phyloP scores from a whole-genome alignment of 1,140 invertebrate species.

The Drosophila ambigua region DNA sequence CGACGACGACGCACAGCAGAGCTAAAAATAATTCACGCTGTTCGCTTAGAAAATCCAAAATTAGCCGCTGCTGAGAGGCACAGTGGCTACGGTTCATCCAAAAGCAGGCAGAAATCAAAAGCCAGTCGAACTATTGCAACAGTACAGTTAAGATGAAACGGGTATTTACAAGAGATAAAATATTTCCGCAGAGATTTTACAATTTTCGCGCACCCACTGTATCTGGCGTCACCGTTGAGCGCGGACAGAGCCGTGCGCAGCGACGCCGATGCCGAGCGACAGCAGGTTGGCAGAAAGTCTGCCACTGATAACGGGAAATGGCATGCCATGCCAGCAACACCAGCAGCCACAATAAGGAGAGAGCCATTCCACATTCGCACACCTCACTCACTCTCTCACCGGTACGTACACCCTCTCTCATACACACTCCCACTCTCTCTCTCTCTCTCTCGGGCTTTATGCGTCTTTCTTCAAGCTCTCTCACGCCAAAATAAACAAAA shows the following conservation, averaged over 20 bases:
- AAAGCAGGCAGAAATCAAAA: not conserved
- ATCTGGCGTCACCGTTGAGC: conserved; percentile 53
- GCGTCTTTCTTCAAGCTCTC: conserved; percentile 32
- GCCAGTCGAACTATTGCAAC: not conserved
- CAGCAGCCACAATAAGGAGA: conserved; percentile 49
- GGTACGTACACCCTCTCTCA: conserved; percentile 19
- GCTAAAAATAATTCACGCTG: conserved; percentile 75
- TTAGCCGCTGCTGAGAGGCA: conserved; percentile 54
- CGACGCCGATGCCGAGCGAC: conserved; percentile 40
- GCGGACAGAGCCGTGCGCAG: conserved; percentile 19
- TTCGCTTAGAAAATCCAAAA: conserved; percentile 79
- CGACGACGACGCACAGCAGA: conserved; percentile 28
- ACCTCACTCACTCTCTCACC: conserved; percentile 13
- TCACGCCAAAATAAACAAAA: conserved; percentile 81
- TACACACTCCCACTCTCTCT: conserved; percentile 15
- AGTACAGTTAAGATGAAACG: not conserved
- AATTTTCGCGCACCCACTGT: conserved; percentile 18
- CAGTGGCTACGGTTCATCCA: not conserved
- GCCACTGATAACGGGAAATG: conserved; percentile 80
- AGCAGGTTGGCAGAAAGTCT: conserved; percentile 79
- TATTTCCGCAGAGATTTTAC: not conserved
- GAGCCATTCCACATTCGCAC: conserved; percentile 38
- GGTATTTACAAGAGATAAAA: not conserved
- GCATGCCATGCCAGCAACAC: conserved; percentile 64
- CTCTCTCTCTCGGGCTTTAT: conserved; percentile 25